Evolutionary conservation across 30 jellyfish, hydroid and myxozoan genomes (phyloP).

Genomic region (Mastigias papua): DNA sequence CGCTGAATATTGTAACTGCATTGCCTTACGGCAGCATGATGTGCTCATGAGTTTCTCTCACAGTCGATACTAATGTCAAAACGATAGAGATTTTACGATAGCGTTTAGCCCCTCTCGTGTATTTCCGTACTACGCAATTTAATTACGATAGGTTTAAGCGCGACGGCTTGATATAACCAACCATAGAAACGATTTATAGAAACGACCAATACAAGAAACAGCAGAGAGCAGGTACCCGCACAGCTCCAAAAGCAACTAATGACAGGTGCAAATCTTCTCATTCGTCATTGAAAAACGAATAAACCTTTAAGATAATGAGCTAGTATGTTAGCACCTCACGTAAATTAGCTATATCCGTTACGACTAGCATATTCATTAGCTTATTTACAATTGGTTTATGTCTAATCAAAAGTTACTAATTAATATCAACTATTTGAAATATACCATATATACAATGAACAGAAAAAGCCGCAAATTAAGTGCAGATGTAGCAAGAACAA

Average conservation of each 20-base stretch:
- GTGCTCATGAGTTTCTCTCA: not conserved
- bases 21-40: not conserved
- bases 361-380: too few relatives aligned
- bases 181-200: not conserved
- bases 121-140: not conserved
- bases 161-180: not conserved
- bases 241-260: not conserved
- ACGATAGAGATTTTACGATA: not conserved
- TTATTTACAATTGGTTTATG: too few relatives aligned
- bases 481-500: too few relatives aligned
- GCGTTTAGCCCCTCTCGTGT: not conserved
- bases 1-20: not conserved
- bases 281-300: too few relatives aligned
- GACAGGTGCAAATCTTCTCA: not conserved
- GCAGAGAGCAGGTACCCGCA: conserved; percentile 4
- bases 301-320: too few relatives aligned
- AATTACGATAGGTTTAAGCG: not conserved
- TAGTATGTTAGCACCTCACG: too few relatives aligned
- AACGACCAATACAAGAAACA: not conserved
- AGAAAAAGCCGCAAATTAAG: too few relatives aligned
- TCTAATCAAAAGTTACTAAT: too few relatives aligned
- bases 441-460: too few relatives aligned
- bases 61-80: not conserved
- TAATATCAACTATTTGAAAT: too few relatives aligned
- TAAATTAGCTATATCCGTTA: too few relatives aligned